Evolutionary conservation across 2,888 invertebrate genomes (phyloP), one percentile per base, ranked within the genome.

Genomic region (Amaurobius ferox): DNA sequence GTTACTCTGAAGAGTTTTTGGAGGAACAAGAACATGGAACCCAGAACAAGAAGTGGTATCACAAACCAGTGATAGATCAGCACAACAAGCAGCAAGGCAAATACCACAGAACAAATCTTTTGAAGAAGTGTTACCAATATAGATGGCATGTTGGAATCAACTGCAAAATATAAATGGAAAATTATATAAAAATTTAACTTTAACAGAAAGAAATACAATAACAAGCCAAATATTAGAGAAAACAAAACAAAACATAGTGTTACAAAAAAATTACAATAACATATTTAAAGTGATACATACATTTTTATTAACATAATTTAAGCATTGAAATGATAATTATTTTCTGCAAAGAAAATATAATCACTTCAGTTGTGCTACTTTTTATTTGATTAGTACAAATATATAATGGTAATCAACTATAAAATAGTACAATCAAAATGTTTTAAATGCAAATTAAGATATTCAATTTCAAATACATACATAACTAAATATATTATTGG

Each of bases 1-100:
- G 92, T 92, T 29, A 90, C 90, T 88, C 93, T 90, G 89, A 92
- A 93, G 44, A 92, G 88, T 88, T 90, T 91, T 64, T 92, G 90
- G 48, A 93, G 90, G 71, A 91, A 90, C 30, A 91, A 90, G 88
- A 92, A 93, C 0, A 92, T 29, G 13, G 90, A 89, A 48, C 94
- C 95, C 90, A 98, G 95, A 13, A 97, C 96, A 89, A 96, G 86
- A 87, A 97, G 94, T 83, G 96, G 94, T 72, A 93, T 93, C 90
- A 96, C 90, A 92, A 97, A 97, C 90, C 94, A 93, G 2, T 96
- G 96, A 71, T 97, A 97, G 89, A 96, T 95, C 90, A 94, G 93
- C 92, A 95, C 95, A 92, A 98, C 97, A 88, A 97, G 96, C 91
- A 95, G 94, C 89, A 97, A 91, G 29, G 96, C 97, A 77, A 96